Percentiles rank a stretch among this genome's conserved stretches.
phyloP scores from a whole-genome alignment of 2,113 vertebrate species.

The Rafetus swinhoei region DNA sequence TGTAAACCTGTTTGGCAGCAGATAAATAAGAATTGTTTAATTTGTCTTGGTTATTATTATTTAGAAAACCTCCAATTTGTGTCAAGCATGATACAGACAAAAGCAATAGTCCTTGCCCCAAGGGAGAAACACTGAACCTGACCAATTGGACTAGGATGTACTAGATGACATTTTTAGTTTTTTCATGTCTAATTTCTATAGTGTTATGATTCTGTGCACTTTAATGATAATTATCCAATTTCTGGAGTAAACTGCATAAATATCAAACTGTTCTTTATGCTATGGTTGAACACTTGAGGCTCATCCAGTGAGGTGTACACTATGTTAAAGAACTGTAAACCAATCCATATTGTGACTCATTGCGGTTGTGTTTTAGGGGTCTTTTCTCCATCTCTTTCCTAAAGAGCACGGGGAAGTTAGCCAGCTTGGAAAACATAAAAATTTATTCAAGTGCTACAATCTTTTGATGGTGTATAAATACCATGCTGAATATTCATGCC shows the following conservation, averaged over 20 bases:
- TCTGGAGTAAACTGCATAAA: background rate
- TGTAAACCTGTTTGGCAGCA: no score
- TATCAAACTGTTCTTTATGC: background rate
- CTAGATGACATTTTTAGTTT: background rate
- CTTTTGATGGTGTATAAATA: background rate
- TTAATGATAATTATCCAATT: background rate
- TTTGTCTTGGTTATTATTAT: no score
- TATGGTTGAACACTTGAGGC: background rate
- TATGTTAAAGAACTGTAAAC: background rate
- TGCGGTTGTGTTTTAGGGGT: background rate
- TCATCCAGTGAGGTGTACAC: background rate
- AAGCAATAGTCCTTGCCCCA: no score
- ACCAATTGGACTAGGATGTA: background rate
- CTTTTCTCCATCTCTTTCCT: constrained; percentile 7
- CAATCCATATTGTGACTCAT: background rate
- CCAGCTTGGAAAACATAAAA: background rate
- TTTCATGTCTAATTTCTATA: background rate
- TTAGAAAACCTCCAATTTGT: no score
- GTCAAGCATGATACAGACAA: no score
- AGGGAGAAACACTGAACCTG: background rate
- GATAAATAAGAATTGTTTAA: no score
- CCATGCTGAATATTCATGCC: background rate
- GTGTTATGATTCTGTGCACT: background rate
- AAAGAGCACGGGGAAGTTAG: background rate
- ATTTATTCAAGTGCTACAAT: constrained; percentile 3